These are phyloP conservation scores for Sipunculus nudus DNA, from an alignment of 2,888 invertebrate genomes.

Conservation along the genomic window DNA sequence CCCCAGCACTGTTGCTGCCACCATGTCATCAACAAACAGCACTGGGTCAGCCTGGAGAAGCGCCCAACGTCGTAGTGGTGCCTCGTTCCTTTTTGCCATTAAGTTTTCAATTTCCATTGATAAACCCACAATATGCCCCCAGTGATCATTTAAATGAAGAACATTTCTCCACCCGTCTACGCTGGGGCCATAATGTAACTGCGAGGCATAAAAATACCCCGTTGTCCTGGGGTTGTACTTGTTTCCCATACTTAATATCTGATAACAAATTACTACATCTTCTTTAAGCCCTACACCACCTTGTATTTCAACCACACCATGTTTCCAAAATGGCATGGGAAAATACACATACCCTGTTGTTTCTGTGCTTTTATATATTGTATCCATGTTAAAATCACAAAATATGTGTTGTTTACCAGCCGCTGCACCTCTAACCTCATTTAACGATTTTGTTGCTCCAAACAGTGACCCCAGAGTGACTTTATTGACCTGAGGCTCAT, in stretches of 20 bases:
- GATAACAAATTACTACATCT: constrained; percentile 24
- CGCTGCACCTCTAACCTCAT: constrained; percentile 34
- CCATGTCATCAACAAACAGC: constrained; percentile 28
- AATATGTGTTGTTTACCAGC: constrained; percentile 20
- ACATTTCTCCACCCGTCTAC: constrained; percentile 26
- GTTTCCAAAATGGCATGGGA: constrained; percentile 42
- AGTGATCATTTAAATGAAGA: constrained; percentile 19
- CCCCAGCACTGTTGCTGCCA: constrained; percentile 32
- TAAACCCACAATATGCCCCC: constrained; percentile 40
- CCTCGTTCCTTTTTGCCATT: constrained; percentile 22
- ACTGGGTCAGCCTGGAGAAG: constrained; percentile 38
- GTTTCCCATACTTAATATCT: constrained; percentile 26
- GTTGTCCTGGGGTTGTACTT: constrained; percentile 25
- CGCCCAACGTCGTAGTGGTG: constrained; percentile 34
- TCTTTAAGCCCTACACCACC: constrained; percentile 12
- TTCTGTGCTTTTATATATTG: neutral
- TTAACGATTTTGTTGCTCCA: constrained; percentile 30
- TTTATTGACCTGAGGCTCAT: constrained; percentile 27
- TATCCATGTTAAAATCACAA: constrained; percentile 21
- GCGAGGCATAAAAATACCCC: constrained; percentile 32
- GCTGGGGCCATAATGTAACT: constrained; percentile 28
- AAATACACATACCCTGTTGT: constrained; percentile 37
- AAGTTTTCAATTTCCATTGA: constrained; percentile 37
- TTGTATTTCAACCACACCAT: no score
- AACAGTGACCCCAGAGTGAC: constrained; percentile 38